Evolutionary conservation across 92 coral and sea anemone genomes (phyloP).

Genomic region (Ricordea florida): DNA sequence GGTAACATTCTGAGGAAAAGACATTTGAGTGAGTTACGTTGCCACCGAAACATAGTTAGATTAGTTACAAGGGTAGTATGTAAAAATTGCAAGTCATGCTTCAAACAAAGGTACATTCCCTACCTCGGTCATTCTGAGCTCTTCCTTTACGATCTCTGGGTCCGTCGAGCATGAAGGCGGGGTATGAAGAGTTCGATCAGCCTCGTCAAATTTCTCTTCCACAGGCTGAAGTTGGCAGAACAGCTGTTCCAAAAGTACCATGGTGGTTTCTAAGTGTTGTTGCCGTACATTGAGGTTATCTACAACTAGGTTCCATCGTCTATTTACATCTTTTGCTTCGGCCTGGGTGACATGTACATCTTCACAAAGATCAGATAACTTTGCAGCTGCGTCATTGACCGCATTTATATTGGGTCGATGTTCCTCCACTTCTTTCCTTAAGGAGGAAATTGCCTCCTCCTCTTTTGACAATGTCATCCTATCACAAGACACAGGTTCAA

Average conservation of each 20-base stretch:
- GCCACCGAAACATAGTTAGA: no score
- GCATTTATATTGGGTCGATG: constrained; percentile 71
- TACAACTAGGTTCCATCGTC: constrained; percentile 82
- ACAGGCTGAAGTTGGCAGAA: constrained; percentile 76
- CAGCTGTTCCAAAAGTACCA: constrained; percentile 59
- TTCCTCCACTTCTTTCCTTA: constrained; percentile 55
- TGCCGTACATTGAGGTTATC: constrained; percentile 72
- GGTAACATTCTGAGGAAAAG: no score
- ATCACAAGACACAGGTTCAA: constrained; percentile 86
- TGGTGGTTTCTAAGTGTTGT: constrained; percentile 69
- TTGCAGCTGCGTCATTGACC: constrained; percentile 55
- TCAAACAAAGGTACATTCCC: no score
- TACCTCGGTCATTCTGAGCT: constrained; percentile 81
- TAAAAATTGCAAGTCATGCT: no score
- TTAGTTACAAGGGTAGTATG: no score
- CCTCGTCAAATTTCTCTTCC: constrained; percentile 75
- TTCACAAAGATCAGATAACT: constrained; percentile 77
- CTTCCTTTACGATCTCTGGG: constrained; percentile 63
- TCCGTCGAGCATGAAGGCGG: constrained; percentile 79
- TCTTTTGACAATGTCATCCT: constrained; percentile 80
- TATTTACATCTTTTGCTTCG: constrained; percentile 84
- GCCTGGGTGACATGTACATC: constrained; percentile 92
- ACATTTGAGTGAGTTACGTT: no score
- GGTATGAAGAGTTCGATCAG: no score
- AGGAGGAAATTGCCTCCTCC: constrained; percentile 59